Evolutionary conservation across 2,797 vertebrate species (phyloP).

Genomic region (Clangula hyemalis): DNA sequence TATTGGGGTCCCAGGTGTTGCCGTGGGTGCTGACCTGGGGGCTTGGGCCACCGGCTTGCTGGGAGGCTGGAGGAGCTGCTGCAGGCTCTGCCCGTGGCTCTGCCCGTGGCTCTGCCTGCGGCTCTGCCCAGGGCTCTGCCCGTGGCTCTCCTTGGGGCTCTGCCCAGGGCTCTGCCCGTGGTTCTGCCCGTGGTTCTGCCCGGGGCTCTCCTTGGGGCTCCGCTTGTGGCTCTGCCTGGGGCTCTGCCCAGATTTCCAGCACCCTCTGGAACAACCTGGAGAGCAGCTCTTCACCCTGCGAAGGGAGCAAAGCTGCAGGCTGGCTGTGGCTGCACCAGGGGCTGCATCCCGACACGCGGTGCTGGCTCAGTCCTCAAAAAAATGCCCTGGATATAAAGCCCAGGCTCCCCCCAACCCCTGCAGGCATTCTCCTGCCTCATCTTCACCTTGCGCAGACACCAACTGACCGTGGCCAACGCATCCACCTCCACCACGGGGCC

Average conservation of each 20-base stretch:
- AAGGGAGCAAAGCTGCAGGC: not conserved
- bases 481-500: not conserved
- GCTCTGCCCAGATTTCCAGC: not conserved
- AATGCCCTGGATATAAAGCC: not conserved
- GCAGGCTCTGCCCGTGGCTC: not conserved
- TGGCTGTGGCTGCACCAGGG: fast-evolving
- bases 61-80: not conserved
- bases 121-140: fast-evolving
- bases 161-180: not conserved
- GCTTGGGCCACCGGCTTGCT: not conserved
- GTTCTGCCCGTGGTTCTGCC: too few relatives aligned
- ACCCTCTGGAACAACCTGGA: constrained; percentile 7
- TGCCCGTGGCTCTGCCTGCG: too few relatives aligned
- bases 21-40: not conserved
- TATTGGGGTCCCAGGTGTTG: not conserved
- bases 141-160: too few relatives aligned
- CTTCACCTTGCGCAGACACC: constrained; percentile 51
- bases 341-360: fast-evolving
- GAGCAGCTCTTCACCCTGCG: constrained; percentile 54
- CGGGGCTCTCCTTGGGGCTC: too few relatives aligned
- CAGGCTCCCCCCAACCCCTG: not conserved
- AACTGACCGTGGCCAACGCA: not conserved
- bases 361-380: not conserved
- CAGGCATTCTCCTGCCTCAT: fast-evolving
- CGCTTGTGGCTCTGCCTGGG: too few relatives aligned